Base-by-base conservation (phyloP, 2,797 vertebrate species). In the Cuculus canorus region DNA sequence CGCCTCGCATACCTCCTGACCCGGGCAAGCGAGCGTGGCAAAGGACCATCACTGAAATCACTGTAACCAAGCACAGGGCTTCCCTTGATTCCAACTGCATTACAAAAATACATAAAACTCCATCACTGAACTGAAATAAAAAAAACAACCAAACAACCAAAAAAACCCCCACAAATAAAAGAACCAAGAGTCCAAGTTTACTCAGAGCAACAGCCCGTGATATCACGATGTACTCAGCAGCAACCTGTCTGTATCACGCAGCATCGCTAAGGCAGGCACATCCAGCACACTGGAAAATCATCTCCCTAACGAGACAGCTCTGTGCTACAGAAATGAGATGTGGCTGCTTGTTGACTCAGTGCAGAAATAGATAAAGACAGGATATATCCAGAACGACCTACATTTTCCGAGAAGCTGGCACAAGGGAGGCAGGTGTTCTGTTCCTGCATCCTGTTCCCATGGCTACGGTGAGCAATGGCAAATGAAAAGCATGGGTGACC, bases 341-440 rank as follows among this genome's bases (percentile, higher is more conserved):
- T 9, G 14, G 43, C 68, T 39, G 71, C 9, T 7, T 27, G 69
- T 1, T n/a, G 52, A 35, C 68, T 70, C 2, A 0, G 35, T 1
- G 41, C 53, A 68, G 66, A 57, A 72, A 69, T 0, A 65, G 41
- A 69, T 4, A 13, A 52, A 69, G 87, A 32, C 65, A 48, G 77
- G 47, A 52, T 7, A 7, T 2, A 2, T 35, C 39, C 50, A 14
- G 63, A 43, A 52, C 0, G n/a, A 90, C 94, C 88, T 82, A 59
- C 70, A 39, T 86, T 84, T 66, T 8, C 35, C 0, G 2, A 54
- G 47, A 0, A 0, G 47, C 53, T 37, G 0, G 0, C 45, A n/a
- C 21, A 14, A 69, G 57, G 56, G n/a, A 87, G 57, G 50, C 80
- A 78, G 83, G 54, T 50, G 63, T 30, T 24, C 68, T 7, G 4